Base-by-base conservation (phyloP, 2,888 invertebrate species). In the Ophioninae sp. region DNA sequence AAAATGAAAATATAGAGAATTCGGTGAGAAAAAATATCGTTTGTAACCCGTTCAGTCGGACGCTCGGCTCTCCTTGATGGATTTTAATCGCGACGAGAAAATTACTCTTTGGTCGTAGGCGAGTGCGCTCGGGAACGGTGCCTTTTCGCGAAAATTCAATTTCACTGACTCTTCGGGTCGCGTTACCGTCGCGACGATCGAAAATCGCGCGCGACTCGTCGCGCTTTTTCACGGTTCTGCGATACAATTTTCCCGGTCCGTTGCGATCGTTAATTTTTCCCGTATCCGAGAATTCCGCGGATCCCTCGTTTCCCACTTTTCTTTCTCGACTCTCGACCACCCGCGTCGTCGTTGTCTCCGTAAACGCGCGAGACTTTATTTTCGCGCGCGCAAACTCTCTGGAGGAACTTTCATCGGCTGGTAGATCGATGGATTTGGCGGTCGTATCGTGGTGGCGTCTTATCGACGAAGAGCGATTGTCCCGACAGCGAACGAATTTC, bases 101-200 rank as follows among this genome's bases (percentile, higher is more conserved):
- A 68, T 80, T 81, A 78, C 84, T 79, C 79, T 84, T 84, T 75
- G 72, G 72, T 56, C 84, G 82, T n/a, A 75, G 76, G 39, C 79
- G 79, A 59, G 41, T 78, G 21, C 74, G 77, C 44, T 82, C 86
- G 68, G 57, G 57, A 37, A 44, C 81, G 30, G 44, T 77, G 13
- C 78, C 79, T 68, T 57, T 75, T 72, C 81, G 64, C 75, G 85
- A 74, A 81, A 83, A 84, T 85, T 85, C 78, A 62, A 86, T 80
- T 57, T 87, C 85, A 64, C 81, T 79, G 75, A 83, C 81, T 57
- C 73, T 85, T 79, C 83, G 76, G 56, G 62, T 79, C 56, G 83
- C 83, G 62, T 85, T 84, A 61, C 84, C 84, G 62, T 89, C 87
- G 7, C 87, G 87, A 81, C 83, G 80, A 67, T 87, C 84, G 79